phyloP scores from a whole-genome alignment of 2,113 vertebrate genomes.

The Helogale parvula region DNA sequence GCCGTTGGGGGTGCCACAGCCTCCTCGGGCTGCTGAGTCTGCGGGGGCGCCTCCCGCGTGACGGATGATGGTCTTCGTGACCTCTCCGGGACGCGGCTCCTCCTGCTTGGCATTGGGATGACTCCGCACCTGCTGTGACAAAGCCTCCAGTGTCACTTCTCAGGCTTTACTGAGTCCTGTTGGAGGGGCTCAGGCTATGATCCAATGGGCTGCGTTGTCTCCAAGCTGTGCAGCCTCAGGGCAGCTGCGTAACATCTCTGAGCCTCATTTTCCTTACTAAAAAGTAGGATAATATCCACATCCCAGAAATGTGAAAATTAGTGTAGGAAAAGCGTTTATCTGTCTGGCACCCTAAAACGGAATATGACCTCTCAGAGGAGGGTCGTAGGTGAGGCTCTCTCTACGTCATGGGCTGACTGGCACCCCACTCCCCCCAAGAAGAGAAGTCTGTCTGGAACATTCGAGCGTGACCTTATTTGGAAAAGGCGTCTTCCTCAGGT shows the following conservation, averaged over 20 bases:
- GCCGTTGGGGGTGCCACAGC: rapidly evolving
- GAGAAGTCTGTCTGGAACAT: background rate
- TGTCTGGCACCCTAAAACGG: background rate
- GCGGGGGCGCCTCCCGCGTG: rapidly evolving
- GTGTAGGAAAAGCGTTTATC: background rate
- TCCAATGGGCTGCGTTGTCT: rapidly evolving
- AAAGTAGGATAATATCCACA: background rate
- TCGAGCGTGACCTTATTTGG: background rate
- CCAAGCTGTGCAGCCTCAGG: background rate
- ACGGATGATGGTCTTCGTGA: background rate
- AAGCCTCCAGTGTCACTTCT: background rate
- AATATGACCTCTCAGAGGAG: background rate
- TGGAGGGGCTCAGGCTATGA: background rate
- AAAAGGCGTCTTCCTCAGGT: background rate
- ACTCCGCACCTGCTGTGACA: rapidly evolving
- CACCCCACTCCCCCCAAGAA: background rate
- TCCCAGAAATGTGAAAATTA: background rate
- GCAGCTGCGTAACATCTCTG: background rate
- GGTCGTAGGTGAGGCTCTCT: background rate
- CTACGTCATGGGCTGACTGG: background rate
- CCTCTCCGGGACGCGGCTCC: background rate
- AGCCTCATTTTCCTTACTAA: background rate
- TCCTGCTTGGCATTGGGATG: rapidly evolving
- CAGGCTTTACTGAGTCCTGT: background rate
- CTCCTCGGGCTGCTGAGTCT: background rate